Evolutionary conservation across 2,888 invertebrate species (phyloP).

Genomic region (Tuta absoluta): DNA sequence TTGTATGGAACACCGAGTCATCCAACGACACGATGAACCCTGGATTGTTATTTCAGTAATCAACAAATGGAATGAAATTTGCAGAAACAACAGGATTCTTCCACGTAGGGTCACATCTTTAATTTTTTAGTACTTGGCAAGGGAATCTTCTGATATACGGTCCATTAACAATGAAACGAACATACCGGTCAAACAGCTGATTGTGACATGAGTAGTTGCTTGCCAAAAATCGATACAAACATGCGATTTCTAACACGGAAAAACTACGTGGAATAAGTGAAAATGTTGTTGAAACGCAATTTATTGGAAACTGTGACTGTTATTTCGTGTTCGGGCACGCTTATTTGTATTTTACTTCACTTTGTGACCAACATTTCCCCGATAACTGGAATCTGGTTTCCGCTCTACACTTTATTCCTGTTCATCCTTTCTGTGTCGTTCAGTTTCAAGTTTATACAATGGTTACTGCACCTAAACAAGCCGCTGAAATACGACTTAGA

Average conservation of each 20-base stretch:
- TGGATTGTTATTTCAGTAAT: too few species aligned
- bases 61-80: neutral
- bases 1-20: too few species aligned
- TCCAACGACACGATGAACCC: too few species aligned
- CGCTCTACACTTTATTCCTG: constrained; percentile 62
- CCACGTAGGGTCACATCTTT: neutral
- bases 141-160: neutral
- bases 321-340: constrained; percentile 56
- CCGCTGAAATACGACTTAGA: constrained; percentile 74
- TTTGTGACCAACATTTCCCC: constrained; percentile 69
- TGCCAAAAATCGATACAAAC: constrained; percentile 26
- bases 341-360: constrained; percentile 60
- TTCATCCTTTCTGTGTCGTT: constrained; percentile 70
- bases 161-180: constrained; percentile 16
- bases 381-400: constrained; percentile 68
- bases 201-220: constrained; percentile 14
- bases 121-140: neutral
- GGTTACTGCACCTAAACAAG: constrained; percentile 75
- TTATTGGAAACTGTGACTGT: constrained; percentile 60
- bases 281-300: constrained; percentile 67
- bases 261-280: constrained; percentile 32
- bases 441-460: constrained; percentile 79
- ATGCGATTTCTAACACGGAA: constrained; percentile 8
- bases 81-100: neutral
- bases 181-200: constrained; percentile 24